Percentiles rank a stretch among this genome's conserved stretches.
Evolutionary conservation across 2,113 vertebrate genomes (phyloP).

Genomic region (Stegastes partitus): DNA sequence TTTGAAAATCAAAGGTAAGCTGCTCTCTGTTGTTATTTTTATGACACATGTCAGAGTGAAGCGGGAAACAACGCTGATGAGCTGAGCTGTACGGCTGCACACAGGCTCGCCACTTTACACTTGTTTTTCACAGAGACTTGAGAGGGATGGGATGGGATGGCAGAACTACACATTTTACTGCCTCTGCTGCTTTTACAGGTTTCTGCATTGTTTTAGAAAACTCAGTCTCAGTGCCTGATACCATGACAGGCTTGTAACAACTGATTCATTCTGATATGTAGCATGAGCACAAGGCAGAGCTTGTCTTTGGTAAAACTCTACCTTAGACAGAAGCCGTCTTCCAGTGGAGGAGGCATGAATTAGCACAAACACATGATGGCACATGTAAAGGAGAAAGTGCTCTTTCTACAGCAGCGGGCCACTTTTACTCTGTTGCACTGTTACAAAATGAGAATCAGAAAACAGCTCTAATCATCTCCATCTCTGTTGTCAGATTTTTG

Average conservation of each 20-base stretch:
- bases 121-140: constrained; percentile 32
- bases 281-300: neutral
- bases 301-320: neutral
- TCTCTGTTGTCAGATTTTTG: constrained; percentile 88
- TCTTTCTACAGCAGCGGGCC: too few relatives aligned
- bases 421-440: too few relatives aligned
- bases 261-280: neutral
- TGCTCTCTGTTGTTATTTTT: constrained; percentile 58
- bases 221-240: constrained; percentile 5
- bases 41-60: constrained; percentile 47
- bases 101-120: constrained; percentile 17
- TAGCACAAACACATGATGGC: neutral
- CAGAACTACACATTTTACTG: neutral
- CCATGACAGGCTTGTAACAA: too few relatives aligned
- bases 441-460: neutral
- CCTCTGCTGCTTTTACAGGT: neutral
- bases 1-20: constrained; percentile 63
- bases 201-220: constrained; percentile 1
- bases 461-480: neutral
- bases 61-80: constrained; percentile 45
- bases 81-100: constrained; percentile 30
- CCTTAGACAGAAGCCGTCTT: constrained; percentile 9
- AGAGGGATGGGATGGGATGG: neutral
- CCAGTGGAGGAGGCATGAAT: neutral
- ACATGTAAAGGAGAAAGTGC: too few relatives aligned